Evolutionary conservation across 2,888 invertebrate genomes (phyloP).

Genomic region (Eristalis arbustorum): DNA sequence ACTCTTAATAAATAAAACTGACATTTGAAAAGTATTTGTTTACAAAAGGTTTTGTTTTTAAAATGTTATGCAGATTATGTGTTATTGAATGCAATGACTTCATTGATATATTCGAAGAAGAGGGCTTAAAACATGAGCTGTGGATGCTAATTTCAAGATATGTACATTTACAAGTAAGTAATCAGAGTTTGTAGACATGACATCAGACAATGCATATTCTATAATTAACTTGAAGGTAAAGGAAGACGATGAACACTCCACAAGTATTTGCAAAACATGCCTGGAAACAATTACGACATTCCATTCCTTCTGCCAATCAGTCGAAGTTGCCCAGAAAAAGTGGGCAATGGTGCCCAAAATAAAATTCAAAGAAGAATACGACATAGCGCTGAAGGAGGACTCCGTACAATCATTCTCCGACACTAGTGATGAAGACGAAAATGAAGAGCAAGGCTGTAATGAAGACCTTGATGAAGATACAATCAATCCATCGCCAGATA

Average conservation of each 20-base stretch:
- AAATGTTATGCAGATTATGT: conserved; percentile 57
- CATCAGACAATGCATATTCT: neutral
- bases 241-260: conserved; percentile 21
- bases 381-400: neutral
- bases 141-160: conserved; percentile 7
- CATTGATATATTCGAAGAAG: conserved; percentile 14
- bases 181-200: neutral
- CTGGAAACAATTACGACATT: conserved; percentile 12
- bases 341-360: conserved; percentile 20
- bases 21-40: conserved; percentile 1
- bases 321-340: conserved; percentile 44
- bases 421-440: neutral
- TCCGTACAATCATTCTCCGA: neutral
- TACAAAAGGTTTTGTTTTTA: neutral
- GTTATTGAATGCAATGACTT: conserved; percentile 37
- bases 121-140: neutral
- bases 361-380: neutral
- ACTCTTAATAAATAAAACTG: no score
- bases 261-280: conserved; percentile 25
- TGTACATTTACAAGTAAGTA: conserved; percentile 44
- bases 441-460: neutral
- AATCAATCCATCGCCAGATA: neutral
- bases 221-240: conserved; percentile 8
- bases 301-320: conserved; percentile 11
- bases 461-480: neutral